phyloP scores from a whole-genome alignment of 2,888 invertebrate species.

The Phengaris arion region DNA sequence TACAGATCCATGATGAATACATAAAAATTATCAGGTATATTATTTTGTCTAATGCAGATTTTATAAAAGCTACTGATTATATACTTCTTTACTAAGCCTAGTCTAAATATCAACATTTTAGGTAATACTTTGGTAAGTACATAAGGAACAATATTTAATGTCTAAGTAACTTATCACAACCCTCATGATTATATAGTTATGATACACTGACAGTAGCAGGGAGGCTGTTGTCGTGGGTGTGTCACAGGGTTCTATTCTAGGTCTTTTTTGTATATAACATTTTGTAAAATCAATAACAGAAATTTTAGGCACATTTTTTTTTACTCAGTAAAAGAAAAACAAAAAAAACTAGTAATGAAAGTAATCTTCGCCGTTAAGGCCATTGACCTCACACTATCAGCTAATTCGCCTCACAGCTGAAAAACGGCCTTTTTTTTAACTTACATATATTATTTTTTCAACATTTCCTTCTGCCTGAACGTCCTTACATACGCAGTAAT shows the following conservation, averaged over 20 bases:
- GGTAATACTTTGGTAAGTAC: conserved; percentile 34
- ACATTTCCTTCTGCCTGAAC: no score
- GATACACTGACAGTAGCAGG: background rate
- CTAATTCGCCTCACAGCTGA: no score
- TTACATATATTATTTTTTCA: no score
- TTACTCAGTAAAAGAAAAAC: no score
- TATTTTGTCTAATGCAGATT: background rate
- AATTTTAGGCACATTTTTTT: no score
- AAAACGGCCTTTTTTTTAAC: no score
- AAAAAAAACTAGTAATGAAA: no score
- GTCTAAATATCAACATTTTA: conserved; percentile 1
- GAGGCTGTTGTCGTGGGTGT: background rate
- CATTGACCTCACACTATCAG: no score
- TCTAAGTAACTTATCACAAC: background rate
- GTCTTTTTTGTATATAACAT: background rate
- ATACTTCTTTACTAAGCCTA: background rate
- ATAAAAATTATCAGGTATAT: background rate
- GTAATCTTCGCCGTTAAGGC: no score
- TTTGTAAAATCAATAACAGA: background rate
- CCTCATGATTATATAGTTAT: background rate
- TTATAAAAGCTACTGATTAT: background rate
- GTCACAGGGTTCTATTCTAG: conserved; percentile 8
- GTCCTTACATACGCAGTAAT: no score
- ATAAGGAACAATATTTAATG: conserved; percentile 24
- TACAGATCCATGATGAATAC: background rate